A percentile compares a stretch with the other conserved stretches of the same genome.
Conservation (phyloP, 2,888 invertebrate species). For the Taphrorychus bicolor region DNA sequence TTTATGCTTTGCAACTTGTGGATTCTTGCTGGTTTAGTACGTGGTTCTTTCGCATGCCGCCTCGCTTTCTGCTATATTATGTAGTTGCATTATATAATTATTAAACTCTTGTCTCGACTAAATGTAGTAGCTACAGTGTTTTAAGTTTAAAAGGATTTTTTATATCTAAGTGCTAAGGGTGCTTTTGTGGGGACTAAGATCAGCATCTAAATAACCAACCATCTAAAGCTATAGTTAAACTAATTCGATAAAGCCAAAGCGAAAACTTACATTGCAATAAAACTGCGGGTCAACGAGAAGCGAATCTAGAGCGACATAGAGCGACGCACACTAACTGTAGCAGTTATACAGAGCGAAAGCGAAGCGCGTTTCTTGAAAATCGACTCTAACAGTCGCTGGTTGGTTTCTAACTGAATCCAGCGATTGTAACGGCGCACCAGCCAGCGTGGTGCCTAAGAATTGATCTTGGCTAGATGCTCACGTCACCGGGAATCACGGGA, state of each 20-base stretch:
- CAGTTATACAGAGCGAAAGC: slow-evolving; percentile 27
- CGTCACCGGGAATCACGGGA: slow-evolving; percentile 36
- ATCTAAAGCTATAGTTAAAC: too few species aligned
- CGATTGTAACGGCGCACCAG: slow-evolving; percentile 29
- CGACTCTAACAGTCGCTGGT: slow-evolving; percentile 29
- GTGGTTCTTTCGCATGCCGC: background rate
- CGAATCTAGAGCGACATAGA: slow-evolving; percentile 30
- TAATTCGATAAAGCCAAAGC: background rate
- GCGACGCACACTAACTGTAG: slow-evolving; percentile 24
- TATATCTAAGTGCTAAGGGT: too few species aligned
- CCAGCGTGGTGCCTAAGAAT: slow-evolving; percentile 39
- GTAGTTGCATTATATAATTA: background rate
- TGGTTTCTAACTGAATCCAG: slow-evolving; percentile 32
- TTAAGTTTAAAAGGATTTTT: too few species aligned
- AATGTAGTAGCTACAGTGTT: background rate
- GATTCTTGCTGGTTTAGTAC: slow-evolving; percentile 24
- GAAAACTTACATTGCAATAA: slow-evolving; percentile 30
- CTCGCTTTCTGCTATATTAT: background rate
- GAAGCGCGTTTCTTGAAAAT: slow-evolving; percentile 19
- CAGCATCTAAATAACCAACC: too few species aligned
- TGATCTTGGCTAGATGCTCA: slow-evolving; percentile 38
- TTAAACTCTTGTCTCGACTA: background rate
- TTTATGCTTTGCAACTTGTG: slow-evolving; percentile 33
- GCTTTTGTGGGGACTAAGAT: too few species aligned
- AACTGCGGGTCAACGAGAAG: slow-evolving; percentile 16